phyloP scores from a whole-genome alignment of 2,888 invertebrate genomes.

The Lucinisca nassula region DNA sequence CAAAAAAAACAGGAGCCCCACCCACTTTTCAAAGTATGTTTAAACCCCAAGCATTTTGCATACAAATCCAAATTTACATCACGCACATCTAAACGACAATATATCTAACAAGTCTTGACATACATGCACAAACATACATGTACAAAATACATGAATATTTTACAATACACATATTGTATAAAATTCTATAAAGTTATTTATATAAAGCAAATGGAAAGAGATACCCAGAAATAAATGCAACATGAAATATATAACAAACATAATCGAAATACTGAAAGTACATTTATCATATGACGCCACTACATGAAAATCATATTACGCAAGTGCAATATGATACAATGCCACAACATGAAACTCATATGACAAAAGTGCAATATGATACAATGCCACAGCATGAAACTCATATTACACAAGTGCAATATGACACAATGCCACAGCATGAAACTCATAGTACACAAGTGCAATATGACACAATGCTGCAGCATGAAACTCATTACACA shows the following conservation, averaged over 20 bases:
- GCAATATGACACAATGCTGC: no score
- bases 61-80: background rate
- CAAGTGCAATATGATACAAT: no score
- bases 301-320: no score
- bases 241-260: background rate
- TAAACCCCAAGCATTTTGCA: background rate
- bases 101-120: background rate
- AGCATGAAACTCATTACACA: no score
- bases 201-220: background rate
- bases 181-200: constrained; percentile 13
- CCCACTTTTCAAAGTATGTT: background rate
- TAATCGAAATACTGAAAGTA: background rate
- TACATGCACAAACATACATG: background rate
- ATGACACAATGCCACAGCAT: no score
- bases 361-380: no score
- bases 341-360: no score
- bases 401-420: no score
- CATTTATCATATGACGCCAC: background rate
- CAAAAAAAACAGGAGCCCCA: no score
- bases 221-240: constrained; percentile 16
- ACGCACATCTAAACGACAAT: background rate
- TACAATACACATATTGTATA: constrained; percentile 7
- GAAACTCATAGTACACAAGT: no score
- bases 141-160: constrained; percentile 11
- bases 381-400: no score